These are phyloP conservation scores for Aegithalos caudatus DNA, from an alignment of 2,113 vertebrate species.

Conservation along the genomic window DNA sequence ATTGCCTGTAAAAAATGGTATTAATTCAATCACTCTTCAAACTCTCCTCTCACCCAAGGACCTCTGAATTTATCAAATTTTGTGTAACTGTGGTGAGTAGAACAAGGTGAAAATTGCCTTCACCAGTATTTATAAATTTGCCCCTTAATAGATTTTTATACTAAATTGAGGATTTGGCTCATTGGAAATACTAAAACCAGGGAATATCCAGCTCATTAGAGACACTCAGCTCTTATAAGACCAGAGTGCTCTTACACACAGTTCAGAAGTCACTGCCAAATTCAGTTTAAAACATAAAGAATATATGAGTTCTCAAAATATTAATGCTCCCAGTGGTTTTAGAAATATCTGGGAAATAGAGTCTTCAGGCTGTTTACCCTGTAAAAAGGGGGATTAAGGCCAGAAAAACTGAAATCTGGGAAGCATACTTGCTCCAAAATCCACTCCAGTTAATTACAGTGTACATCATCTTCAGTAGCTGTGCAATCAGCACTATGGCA, in stretches of 20 bases:
- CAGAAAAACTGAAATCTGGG: background rate
- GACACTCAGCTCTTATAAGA: background rate
- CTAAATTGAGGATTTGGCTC: background rate
- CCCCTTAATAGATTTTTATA: background rate
- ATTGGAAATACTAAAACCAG: background rate
- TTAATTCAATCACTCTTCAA: background rate
- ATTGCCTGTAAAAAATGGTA: background rate
- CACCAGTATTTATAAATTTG: background rate
- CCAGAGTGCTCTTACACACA: background rate
- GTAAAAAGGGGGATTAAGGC: background rate
- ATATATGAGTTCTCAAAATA: background rate
- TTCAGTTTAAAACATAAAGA: background rate
- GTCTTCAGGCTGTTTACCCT: background rate
- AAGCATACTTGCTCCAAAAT: background rate
- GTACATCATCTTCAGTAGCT: background rate
- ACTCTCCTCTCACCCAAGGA: background rate
- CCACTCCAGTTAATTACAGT: background rate
- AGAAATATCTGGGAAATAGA: background rate
- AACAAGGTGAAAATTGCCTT: background rate
- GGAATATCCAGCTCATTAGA: background rate
- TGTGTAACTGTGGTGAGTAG: background rate
- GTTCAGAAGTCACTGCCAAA: background rate
- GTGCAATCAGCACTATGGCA: background rate
- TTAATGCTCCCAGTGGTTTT: background rate
- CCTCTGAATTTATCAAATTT: background rate